phyloP scores from a whole-genome alignment of 1,140 invertebrate species.

The Papilio dardanus region DNA sequence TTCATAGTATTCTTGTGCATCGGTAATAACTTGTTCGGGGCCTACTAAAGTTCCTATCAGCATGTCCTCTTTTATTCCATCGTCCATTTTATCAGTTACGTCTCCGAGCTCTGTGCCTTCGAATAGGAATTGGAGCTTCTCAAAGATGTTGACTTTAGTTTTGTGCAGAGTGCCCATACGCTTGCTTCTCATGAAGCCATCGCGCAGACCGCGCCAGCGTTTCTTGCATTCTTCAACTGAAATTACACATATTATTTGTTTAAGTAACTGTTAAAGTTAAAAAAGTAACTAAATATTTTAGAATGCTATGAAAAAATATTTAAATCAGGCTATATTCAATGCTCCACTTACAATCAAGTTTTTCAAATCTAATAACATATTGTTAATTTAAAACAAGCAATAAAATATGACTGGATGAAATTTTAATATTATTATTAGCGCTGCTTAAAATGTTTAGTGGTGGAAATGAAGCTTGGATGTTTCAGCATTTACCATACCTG shows the following conservation, averaged over 20 bases:
- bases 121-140: slow-evolving; percentile 68
- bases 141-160: slow-evolving; percentile 62
- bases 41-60: slow-evolving; percentile 54
- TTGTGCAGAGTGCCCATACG: slow-evolving; percentile 67
- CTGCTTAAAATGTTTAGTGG: neutral
- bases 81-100: slow-evolving; percentile 43
- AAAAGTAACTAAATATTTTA: neutral
- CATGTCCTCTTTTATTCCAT: slow-evolving; percentile 43
- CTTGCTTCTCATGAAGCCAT: slow-evolving; percentile 69
- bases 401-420: too few relatives aligned
- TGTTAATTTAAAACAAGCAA: too few relatives aligned
- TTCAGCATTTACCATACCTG: neutral
- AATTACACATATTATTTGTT: slow-evolving; percentile 45
- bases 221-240: slow-evolving; percentile 78
- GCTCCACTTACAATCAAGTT: too few relatives aligned
- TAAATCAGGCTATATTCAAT: neutral
- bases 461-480: neutral
- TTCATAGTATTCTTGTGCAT: slow-evolving; percentile 77
- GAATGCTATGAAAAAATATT: neutral
- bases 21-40: slow-evolving; percentile 68
- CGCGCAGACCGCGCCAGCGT: slow-evolving; percentile 71
- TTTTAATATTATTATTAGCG: too few relatives aligned
- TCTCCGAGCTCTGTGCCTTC: slow-evolving; percentile 45
- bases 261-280: neutral
- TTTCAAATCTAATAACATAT: too few relatives aligned